phyloP scores from a whole-genome alignment of 2,113 vertebrate species.

The Emydura subglobosa region DNA sequence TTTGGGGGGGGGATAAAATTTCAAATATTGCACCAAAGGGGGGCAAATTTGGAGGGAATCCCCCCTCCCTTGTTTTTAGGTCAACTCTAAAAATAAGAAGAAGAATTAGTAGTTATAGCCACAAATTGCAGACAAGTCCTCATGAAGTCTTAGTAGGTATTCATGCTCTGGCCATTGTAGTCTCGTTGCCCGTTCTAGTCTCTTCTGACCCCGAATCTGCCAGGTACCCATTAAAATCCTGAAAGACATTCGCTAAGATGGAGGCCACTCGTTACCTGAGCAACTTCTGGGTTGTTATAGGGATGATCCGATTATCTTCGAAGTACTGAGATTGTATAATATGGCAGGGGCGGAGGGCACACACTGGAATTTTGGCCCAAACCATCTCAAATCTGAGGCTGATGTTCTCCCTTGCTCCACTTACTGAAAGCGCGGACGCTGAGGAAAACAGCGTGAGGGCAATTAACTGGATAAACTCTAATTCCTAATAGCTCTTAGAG shows the following conservation, averaged over 20 bases:
- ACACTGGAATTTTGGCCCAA: background rate
- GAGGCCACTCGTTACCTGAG: background rate
- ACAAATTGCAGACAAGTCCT: background rate
- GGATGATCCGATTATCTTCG: background rate
- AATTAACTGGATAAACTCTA: background rate
- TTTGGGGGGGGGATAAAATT: background rate
- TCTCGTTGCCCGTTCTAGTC: background rate
- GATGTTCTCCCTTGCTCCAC: background rate
- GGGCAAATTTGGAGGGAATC: background rate
- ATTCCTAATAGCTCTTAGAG: background rate
- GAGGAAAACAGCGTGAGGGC: background rate
- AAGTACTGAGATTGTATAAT: background rate
- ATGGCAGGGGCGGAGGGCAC: accelerated
- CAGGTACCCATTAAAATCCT: background rate
- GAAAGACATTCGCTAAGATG: background rate
- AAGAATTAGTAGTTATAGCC: background rate
- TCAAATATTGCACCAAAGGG: background rate
- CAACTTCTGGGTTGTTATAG: background rate
- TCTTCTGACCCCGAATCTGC: background rate
- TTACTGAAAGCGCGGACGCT: background rate
- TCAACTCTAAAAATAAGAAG: background rate
- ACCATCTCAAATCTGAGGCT: background rate
- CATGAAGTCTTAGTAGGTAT: background rate
- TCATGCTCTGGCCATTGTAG: background rate
- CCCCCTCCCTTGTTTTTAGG: background rate